Percentiles rank a stretch among this genome's conserved stretches.
Conservation (phyloP, 2,113 vertebrate genomes). For the Bombycilla garrulus region DNA sequence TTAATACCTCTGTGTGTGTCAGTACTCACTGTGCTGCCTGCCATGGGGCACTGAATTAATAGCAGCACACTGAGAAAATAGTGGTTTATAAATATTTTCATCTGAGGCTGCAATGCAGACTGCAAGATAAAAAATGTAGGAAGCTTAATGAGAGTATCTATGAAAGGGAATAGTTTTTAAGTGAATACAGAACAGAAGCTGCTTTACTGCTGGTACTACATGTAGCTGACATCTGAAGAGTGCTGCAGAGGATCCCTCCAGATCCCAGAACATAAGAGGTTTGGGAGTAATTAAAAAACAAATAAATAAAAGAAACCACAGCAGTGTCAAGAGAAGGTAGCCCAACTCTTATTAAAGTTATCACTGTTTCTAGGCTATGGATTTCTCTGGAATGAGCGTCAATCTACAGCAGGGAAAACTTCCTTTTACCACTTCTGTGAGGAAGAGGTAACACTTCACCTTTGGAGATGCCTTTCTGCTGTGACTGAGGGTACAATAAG, state of each 20-base stretch:
- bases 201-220: background rate
- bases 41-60: slow-evolving; percentile 62
- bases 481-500: background rate
- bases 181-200: background rate
- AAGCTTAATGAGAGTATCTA: background rate
- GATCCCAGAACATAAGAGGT: background rate
- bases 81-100: slow-evolving; percentile 50
- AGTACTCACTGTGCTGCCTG: slow-evolving; percentile 57
- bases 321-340: background rate
- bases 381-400: background rate
- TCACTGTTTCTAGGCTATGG: background rate
- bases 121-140: background rate
- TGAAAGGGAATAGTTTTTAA: background rate
- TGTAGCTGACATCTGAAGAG: background rate
- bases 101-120: background rate
- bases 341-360: background rate
- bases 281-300: background rate
- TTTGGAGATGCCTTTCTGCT: background rate
- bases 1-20: slow-evolving; percentile 72
- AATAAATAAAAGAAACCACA: background rate
- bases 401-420: background rate
- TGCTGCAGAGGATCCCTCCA: background rate
- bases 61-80: slow-evolving; percentile 57
- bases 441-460: background rate
- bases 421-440: background rate